phyloP scores from a whole-genome alignment of 2,113 vertebrate species.

The Seriola dumerili region DNA sequence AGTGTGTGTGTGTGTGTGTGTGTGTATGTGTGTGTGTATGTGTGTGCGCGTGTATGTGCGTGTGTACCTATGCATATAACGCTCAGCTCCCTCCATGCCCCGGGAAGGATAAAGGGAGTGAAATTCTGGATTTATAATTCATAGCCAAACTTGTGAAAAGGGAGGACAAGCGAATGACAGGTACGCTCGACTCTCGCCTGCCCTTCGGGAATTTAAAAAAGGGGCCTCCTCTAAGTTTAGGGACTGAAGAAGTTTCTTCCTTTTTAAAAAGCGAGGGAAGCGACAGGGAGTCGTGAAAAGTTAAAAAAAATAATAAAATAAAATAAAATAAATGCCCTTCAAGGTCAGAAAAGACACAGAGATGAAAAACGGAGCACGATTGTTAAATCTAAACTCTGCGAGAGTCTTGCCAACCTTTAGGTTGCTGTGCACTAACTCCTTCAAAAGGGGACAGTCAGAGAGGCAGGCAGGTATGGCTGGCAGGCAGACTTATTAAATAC shows the following conservation, averaged over 20 bases:
- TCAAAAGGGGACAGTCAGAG: slow-evolving; percentile 46
- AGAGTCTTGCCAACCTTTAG: slow-evolving; percentile 23
- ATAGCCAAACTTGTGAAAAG: slow-evolving; percentile 69
- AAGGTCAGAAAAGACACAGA: slow-evolving; percentile 63
- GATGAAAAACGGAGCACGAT: slow-evolving; percentile 31
- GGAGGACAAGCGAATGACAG: slow-evolving; percentile 68
- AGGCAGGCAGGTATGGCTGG: slow-evolving; percentile 53
- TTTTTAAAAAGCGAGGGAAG: slow-evolving; percentile 45
- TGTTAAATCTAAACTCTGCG: slow-evolving; percentile 66
- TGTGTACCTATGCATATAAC: slow-evolving; percentile 27
- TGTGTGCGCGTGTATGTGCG: slow-evolving; percentile 51
- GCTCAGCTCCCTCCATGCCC: slow-evolving; percentile 18
- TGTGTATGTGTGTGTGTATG: slow-evolving; percentile 45
- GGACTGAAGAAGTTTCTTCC: slow-evolving; percentile 33
- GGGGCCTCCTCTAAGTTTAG: slow-evolving; percentile 24
- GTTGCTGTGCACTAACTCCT: slow-evolving; percentile 34
- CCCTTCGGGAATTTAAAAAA: slow-evolving; percentile 49
- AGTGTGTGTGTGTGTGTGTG: slow-evolving; percentile 45
- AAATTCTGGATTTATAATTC: slow-evolving; percentile 75
- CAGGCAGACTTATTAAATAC: slow-evolving; percentile 66
- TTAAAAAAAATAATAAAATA: background rate
- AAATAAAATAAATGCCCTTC: slow-evolving; percentile 12
- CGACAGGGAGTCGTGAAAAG: slow-evolving; percentile 10
- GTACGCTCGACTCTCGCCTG: slow-evolving; percentile 48
- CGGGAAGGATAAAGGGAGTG: slow-evolving; percentile 52